These are phyloP conservation scores for Nemapogon koenigi DNA, from an alignment of 2,888 invertebrate genomes.

Conservation along the genomic window DNA sequence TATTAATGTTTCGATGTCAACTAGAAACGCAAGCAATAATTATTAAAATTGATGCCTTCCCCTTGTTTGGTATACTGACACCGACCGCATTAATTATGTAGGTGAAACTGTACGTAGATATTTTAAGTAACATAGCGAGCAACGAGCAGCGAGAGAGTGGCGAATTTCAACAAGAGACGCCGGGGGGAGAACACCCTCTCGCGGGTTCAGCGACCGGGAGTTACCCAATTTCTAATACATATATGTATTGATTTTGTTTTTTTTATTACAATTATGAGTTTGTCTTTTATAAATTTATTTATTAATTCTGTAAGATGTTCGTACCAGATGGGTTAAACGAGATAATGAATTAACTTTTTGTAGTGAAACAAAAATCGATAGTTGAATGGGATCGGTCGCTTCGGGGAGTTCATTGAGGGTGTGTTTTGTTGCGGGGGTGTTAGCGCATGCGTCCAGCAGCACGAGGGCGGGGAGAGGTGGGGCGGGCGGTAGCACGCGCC, in stretches of 20 bases:
- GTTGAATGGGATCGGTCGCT: conserved; percentile 36
- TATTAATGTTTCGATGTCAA: no score
- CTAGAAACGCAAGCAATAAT: no score
- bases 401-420: conserved; percentile 51
- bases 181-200: no score
- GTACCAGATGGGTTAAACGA: conserved; percentile 5
- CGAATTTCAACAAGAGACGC: no score
- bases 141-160: no score
- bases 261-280: not conserved
- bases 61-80: no score
- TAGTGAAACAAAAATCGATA: conserved; percentile 45
- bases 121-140: no score
- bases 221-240: no score
- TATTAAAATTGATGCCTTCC: no score
- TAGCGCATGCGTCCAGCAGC: conserved; percentile 14
- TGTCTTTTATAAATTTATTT: not conserved
- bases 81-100: no score
- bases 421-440: conserved; percentile 25
- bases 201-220: no score
- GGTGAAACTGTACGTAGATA: no score
- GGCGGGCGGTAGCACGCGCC: conserved; percentile 42
- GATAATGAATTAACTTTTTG: conserved; percentile 33
- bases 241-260: not conserved
- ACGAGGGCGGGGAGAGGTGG: conserved; percentile 16
- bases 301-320: not conserved